phyloP scores from a whole-genome alignment of 1,140 invertebrate genomes.

The Pogonomyrmex californicus region DNA sequence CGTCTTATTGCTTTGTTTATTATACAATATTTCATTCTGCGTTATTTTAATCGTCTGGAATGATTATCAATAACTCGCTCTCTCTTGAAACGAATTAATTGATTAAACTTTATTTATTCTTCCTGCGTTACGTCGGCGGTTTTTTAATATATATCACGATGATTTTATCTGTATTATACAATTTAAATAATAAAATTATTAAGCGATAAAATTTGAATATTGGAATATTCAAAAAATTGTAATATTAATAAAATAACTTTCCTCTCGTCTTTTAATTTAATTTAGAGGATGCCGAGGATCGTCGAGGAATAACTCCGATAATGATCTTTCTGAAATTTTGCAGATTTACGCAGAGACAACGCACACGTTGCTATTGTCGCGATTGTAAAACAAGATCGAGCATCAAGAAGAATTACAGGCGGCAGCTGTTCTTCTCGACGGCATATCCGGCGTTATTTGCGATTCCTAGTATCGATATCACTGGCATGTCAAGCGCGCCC shows the following conservation, averaged over 20 bases:
- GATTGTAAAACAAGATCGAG: slow-evolving; percentile 15
- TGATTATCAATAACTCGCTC: background rate
- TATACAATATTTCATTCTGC: background rate
- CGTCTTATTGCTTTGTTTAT: slow-evolving; percentile 10
- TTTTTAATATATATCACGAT: background rate
- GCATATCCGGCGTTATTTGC: slow-evolving; percentile 52
- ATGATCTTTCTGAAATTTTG: background rate
- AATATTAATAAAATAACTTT: background rate
- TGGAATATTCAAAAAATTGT: background rate
- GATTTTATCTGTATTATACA: background rate
- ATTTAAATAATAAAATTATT: background rate
- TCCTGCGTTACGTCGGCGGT: background rate
- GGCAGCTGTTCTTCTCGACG: slow-evolving; percentile 51
- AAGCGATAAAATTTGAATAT: background rate
- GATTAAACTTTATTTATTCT: background rate
- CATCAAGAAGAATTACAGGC: slow-evolving; percentile 52
- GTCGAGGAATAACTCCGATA: slow-evolving; percentile 10
- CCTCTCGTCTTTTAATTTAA: background rate
- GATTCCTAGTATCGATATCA: slow-evolving; percentile 43
- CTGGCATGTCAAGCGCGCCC: slow-evolving; percentile 21
- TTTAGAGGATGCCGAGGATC: background rate
- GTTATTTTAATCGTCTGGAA: background rate
- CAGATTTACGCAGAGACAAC: background rate
- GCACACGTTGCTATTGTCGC: background rate
- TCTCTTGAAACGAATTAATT: background rate